Conservation (phyloP, 2,113 vertebrate species). For the Prinia subflava region DNA sequence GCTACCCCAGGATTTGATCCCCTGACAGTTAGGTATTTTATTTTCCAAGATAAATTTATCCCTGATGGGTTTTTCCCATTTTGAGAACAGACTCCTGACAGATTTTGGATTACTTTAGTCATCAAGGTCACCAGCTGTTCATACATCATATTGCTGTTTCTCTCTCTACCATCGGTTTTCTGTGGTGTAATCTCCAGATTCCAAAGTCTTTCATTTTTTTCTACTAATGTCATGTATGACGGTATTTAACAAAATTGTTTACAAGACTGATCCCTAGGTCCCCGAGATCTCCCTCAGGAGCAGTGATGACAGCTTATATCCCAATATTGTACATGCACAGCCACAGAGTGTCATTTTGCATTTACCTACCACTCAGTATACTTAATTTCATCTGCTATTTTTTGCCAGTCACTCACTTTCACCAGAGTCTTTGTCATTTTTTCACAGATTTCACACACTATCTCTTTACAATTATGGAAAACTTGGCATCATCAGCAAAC, state of each 20-base stretch:
- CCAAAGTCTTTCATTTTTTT: not conserved
- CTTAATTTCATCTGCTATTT: not conserved
- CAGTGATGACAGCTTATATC: not conserved
- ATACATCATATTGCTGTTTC: not conserved
- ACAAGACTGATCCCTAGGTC: not conserved
- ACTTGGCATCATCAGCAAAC: not conserved
- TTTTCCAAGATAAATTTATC: not conserved
- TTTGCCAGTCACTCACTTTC: not conserved
- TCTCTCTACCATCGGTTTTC: not conserved
- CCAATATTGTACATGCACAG: not conserved
- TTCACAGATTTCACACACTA: not conserved
- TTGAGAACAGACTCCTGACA: not conserved
- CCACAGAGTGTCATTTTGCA: not conserved
- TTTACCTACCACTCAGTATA: not conserved
- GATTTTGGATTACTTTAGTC: not conserved
- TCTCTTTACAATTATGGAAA: not conserved
- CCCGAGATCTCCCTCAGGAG: not conserved
- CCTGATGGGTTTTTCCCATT: accelerated
- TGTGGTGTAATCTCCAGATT: not conserved
- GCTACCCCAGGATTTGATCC: not conserved
- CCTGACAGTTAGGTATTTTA: not conserved
- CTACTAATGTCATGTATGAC: not conserved
- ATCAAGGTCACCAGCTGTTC: not conserved
- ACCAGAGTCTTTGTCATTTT: not conserved
- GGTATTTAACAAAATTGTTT: not conserved